Percentiles rank a stretch among this genome's conserved stretches.
These are phyloP conservation scores for Chloroclystis v-ata DNA, from an alignment of 2,888 invertebrate genomes.

Conservation along the genomic window DNA sequence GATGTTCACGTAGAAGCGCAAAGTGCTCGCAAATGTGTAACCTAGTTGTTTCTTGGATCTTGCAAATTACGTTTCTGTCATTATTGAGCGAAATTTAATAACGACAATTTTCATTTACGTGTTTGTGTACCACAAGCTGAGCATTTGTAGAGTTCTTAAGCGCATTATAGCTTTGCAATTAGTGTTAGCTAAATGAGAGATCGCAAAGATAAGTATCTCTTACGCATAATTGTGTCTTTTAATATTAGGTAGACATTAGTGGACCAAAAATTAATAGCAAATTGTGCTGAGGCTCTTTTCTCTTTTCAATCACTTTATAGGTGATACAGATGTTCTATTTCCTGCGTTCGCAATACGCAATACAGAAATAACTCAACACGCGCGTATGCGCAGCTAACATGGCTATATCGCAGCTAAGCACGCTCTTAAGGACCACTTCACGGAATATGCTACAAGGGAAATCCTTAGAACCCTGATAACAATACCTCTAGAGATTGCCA, in stretches of 20 bases:
- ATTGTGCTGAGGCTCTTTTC: too few relatives aligned
- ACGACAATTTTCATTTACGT: constrained; percentile 15
- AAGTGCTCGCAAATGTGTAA: constrained; percentile 22
- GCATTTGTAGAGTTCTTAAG: constrained; percentile 1
- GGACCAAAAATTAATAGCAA: too few relatives aligned
- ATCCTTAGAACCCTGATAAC: constrained; percentile 37
- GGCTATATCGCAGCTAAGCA: constrained; percentile 36
- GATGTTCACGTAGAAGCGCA: constrained; percentile 21
- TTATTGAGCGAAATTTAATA: constrained; percentile 26
- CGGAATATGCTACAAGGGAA: constrained; percentile 49
- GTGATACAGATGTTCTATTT: too few relatives aligned
- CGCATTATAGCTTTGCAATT: constrained; percentile 4
- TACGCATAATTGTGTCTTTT: too few relatives aligned
- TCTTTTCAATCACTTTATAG: too few relatives aligned
- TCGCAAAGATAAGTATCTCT: neutral
- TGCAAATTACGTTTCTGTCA: constrained; percentile 27
- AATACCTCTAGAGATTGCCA: constrained; percentile 31
- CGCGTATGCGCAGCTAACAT: constrained; percentile 39
- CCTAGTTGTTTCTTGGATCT: constrained; percentile 21
- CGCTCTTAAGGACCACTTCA: constrained; percentile 44
- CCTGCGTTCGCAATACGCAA: too few relatives aligned
- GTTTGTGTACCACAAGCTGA: constrained; percentile 7
- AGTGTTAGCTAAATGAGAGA: constrained; percentile 1
- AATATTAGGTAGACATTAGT: too few relatives aligned
- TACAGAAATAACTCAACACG: constrained; percentile 8